Evolutionary conservation across 2,113 vertebrate genomes (phyloP).

Genomic region (Ctenomys sociabilis): DNA sequence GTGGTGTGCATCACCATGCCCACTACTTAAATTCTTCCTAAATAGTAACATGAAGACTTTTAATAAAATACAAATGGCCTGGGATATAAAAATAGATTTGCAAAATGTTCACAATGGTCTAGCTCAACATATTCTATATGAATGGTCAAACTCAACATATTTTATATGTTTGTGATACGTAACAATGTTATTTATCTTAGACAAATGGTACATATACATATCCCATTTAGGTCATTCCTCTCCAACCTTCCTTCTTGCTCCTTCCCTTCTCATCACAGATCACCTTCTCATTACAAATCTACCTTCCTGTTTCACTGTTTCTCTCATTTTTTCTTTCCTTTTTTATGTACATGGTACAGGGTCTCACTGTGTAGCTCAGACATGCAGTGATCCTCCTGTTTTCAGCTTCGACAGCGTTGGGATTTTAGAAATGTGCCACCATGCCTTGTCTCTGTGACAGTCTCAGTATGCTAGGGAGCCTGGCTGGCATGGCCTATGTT

Average conservation of each 20-base stretch:
- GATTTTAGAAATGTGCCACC: no score
- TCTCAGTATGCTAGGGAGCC: no score
- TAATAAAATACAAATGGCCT: not conserved
- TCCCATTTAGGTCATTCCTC: not conserved
- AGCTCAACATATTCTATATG: not conserved
- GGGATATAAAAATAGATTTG: not conserved
- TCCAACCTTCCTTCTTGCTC: not conserved
- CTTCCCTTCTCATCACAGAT: not conserved
- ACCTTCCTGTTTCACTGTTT: not conserved
- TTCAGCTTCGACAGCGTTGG: no score
- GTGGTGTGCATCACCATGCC: not conserved
- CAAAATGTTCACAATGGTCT: not conserved
- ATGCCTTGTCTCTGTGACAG: no score
- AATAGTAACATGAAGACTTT: not conserved
- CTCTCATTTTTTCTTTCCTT: not conserved
- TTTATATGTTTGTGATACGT: not conserved
- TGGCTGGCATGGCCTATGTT: no score
- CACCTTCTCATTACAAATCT: not conserved
- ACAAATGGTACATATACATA: not conserved
- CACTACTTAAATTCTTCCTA: not conserved
- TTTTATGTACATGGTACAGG: no score
- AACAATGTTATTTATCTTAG: not conserved
- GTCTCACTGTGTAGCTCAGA: no score
- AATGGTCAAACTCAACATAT: not conserved
- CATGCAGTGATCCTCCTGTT: no score